phyloP scores from a whole-genome alignment of 2,113 vertebrate genomes.

The Budorcas taxicolor region DNA sequence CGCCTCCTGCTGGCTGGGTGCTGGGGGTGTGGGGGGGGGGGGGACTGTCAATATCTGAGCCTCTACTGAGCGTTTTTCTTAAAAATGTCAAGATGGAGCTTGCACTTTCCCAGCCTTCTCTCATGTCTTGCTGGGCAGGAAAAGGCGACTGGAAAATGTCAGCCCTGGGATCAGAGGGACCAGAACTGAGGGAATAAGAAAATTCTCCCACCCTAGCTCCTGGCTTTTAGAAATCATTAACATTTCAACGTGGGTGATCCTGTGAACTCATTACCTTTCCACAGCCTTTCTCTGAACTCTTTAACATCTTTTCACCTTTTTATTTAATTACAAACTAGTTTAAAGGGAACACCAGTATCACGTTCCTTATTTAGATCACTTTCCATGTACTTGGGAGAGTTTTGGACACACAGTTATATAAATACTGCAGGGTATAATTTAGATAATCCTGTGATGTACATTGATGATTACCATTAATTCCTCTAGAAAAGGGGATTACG shows the following conservation, averaged over 20 bases:
- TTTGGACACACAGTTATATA: constrained; percentile 26
- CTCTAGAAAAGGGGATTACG: neutral
- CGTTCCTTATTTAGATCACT: constrained; percentile 40
- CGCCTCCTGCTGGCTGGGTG: constrained; percentile 61
- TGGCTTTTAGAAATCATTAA: constrained; percentile 71
- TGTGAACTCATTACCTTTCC: constrained; percentile 32
- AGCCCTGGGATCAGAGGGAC: constrained; percentile 69
- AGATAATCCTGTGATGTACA: neutral
- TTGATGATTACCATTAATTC: neutral
- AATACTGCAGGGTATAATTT: neutral
- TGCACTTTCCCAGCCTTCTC: constrained; percentile 56
- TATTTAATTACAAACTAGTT: constrained; percentile 50
- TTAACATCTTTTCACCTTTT: constrained; percentile 52
- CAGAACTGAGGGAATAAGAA: constrained; percentile 35
- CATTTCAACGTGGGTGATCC: constrained; percentile 59
- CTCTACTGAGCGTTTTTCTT: constrained; percentile 31
- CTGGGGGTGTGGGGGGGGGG: constrained; percentile 10
- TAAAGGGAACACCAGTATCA: neutral
- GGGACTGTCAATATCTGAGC: constrained; percentile 62
- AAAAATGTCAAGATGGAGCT: constrained; percentile 62
- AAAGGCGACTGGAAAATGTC: constrained; percentile 62
- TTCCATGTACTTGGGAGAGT: neutral
- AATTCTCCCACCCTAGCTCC: constrained; percentile 43
- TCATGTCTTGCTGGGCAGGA: constrained; percentile 60
- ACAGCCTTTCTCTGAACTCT: constrained; percentile 15